Evolutionary conservation across 2,113 vertebrate genomes (phyloP).

Genomic region (Leucosticte australis): DNA sequence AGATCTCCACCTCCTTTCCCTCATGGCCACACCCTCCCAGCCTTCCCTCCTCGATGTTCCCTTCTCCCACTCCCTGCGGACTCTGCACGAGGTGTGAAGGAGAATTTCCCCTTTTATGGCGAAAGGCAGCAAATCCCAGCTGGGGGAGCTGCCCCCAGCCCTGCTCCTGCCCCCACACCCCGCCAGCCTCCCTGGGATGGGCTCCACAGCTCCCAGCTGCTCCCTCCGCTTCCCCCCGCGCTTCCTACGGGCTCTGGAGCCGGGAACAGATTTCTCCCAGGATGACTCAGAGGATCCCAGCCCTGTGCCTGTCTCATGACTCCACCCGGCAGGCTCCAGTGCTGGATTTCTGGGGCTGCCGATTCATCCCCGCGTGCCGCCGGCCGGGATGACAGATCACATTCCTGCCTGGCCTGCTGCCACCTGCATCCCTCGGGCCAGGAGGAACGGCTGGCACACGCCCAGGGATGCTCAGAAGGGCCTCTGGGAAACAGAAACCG

Average conservation of each 20-base stretch:
- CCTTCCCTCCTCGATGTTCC: background rate
- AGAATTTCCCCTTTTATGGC: background rate
- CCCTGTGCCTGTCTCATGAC: background rate
- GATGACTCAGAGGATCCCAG: background rate
- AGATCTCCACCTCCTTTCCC: background rate
- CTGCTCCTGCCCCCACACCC: background rate
- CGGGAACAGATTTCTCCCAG: background rate
- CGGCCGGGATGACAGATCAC: background rate
- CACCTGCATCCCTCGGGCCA: background rate
- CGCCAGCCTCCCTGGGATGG: accelerated
- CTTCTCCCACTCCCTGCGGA: background rate
- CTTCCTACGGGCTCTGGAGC: background rate
- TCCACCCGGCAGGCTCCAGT: background rate
- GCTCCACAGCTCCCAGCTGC: background rate
- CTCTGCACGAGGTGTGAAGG: background rate
- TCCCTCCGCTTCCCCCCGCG: background rate
- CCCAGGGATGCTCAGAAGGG: background rate
- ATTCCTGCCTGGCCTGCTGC: background rate
- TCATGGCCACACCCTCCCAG: background rate
- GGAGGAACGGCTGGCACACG: background rate
- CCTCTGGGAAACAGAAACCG: accelerated
- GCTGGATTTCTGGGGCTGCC: background rate
- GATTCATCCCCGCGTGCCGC: background rate
- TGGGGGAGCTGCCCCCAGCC: background rate
- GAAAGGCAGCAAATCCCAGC: background rate